A percentile compares a stretch with the other conserved stretches of the same genome.
These are phyloP conservation scores for Diachasma alloeum DNA, from an alignment of 1,140 invertebrate genomes.

Conservation along the genomic window DNA sequence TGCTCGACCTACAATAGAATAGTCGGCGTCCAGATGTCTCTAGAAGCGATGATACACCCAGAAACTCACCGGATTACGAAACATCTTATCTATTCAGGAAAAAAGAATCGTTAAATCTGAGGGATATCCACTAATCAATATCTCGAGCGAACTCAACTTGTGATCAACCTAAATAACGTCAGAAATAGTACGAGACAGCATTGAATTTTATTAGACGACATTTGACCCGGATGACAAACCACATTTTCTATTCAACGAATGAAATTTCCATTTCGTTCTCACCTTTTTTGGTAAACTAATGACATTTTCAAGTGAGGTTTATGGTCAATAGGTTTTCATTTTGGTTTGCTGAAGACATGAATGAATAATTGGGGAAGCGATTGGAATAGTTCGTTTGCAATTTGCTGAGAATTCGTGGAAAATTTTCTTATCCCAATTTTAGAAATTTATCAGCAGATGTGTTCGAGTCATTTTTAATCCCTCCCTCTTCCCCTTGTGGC, in stretches of 20 bases:
- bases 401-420: background rate
- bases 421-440: background rate
- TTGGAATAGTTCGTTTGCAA: background rate
- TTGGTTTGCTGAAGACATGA: too few relatives aligned
- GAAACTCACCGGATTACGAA: background rate
- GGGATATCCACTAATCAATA: background rate
- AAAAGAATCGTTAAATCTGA: background rate
- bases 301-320: too few relatives aligned
- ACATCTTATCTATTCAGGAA: background rate
- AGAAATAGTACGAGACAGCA: background rate
- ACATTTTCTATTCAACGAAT: background rate
- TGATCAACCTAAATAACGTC: background rate
- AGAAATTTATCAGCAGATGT: background rate
- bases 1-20: background rate
- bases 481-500: too few relatives aligned
- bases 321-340: too few relatives aligned
- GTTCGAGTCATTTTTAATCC: background rate
- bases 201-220: background rate
- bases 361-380: too few relatives aligned
- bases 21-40: background rate
- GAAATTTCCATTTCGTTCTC: background rate
- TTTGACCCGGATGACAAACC: background rate
- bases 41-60: background rate
- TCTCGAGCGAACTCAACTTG: background rate
- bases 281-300: too few relatives aligned